A percentile compares a stretch with the other conserved stretches of the same genome.
Conservation (phyloP, 37 sponge, comb jelly and placozoan species). For the Hormiphora californensis region DNA sequence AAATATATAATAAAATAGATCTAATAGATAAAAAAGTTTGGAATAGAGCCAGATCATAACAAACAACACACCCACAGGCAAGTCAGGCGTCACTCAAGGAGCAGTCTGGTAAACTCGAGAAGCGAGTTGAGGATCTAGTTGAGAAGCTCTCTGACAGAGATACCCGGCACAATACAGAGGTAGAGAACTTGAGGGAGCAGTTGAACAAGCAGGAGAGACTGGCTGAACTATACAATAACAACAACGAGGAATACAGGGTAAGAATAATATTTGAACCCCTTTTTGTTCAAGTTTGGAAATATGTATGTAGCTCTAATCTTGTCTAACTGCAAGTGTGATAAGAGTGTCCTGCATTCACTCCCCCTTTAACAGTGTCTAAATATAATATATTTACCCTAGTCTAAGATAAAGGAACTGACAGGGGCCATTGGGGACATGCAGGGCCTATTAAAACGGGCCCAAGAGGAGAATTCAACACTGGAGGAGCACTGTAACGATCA, state of each 20-base stretch:
- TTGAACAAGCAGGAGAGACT: conserved; percentile 50
- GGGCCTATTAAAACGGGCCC: background rate
- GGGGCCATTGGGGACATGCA: conserved; percentile 38
- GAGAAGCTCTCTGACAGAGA: conserved; percentile 25
- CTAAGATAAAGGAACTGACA: conserved; percentile 35
- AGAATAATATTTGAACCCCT: background rate
- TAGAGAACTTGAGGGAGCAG: conserved; percentile 19
- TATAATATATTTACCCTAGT: background rate
- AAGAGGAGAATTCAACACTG: background rate
- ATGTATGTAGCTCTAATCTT: too few relatives aligned
- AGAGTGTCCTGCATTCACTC: too few relatives aligned
- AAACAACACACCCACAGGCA: background rate
- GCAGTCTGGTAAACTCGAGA: conserved; percentile 1
- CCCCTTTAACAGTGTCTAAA: too few relatives aligned
- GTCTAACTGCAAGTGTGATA: too few relatives aligned
- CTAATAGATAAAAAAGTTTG: too few relatives aligned
- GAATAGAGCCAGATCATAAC: too few relatives aligned
- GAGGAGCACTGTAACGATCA: conserved; percentile 21
- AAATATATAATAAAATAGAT: too few relatives aligned
- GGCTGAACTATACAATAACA: conserved; percentile 26
- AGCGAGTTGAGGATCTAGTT: background rate
- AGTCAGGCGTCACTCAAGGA: background rate
- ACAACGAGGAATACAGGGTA: conserved; percentile 52
- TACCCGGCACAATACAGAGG: background rate
- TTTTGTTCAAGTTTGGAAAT: too few relatives aligned